Base-by-base conservation (phyloP, 2,113 vertebrate species). In the Oreochromis aureus region DNA sequence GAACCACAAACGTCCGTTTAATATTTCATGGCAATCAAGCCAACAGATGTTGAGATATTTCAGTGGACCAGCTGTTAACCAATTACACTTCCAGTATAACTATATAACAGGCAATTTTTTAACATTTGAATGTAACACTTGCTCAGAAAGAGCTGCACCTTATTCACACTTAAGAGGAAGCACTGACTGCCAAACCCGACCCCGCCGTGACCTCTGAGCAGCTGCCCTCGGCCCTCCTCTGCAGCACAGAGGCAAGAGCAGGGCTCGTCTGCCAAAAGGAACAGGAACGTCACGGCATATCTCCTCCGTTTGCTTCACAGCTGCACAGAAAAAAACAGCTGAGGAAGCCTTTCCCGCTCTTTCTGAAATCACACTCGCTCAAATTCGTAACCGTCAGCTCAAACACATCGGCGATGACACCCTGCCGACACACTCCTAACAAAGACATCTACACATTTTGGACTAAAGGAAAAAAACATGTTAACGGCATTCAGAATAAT, bases 121-220 rank as follows among this genome's bases (percentile, higher is more conserved):
- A 51, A 78, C 10, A 53, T 32, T 53, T 27, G 10, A 19, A 32
- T 78, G 27, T 51, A 51, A 32, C 24, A 78, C 24, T 12, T 78
- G 73, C 27, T n/a, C 73, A 78, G 46, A 53, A 53, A n/a, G 46
- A n/a, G 46, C 73, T 78, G 27, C 73, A 53, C 27, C 71, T 51
- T 32, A 8, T 53, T 34, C 46, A 78, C 73, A 32, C 71, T 76
- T 32, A 30, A 30, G 8, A 32, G 6, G 30, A 51, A 24, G 44
- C 22, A 30, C 71, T 7, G 19, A 32, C 73, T 78, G 46, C 46
- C 73, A 1, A 53, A 32, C 27, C 46, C 18, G 27, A 78, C 46
- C 73, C 27, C 27, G 2, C 10, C 1, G 18, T 53, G 73, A 13
- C 27, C 18, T 53, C 73, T 13, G 73, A 34, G 73, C 73, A 78